Evolutionary conservation across 2,888 invertebrate genomes (phyloP).

Genomic region (Cephus sareptanus): DNA sequence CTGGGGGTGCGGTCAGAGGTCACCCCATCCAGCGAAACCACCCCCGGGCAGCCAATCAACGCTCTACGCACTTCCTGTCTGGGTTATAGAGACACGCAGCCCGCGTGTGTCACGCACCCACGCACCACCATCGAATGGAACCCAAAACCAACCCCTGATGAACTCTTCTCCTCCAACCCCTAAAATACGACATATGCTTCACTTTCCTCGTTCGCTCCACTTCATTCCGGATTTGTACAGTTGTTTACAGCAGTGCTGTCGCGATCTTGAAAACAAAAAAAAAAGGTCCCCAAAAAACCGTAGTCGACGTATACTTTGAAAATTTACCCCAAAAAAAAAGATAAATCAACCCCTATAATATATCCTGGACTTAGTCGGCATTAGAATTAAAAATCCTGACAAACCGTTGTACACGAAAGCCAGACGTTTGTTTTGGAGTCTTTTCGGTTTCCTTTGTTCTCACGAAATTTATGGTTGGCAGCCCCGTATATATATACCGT

Average conservation of each 20-base stretch:
- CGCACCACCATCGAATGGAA: background rate
- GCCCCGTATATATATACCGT: too few species aligned
- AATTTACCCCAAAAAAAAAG: background rate
- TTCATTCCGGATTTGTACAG: background rate
- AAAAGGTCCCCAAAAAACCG: background rate
- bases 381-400: background rate
- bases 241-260: background rate
- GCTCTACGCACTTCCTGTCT: slow-evolving; percentile 53
- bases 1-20: slow-evolving; percentile 60
- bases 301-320: background rate
- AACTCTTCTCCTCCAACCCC: background rate
- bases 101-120: slow-evolving; percentile 30
- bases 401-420: background rate
- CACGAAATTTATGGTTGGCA: background rate
- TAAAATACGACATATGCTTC: background rate
- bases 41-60: slow-evolving; percentile 57
- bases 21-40: slow-evolving; percentile 50
- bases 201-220: background rate
- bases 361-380: background rate
- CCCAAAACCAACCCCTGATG: background rate
- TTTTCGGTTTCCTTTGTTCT: background rate
- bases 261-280: background rate
- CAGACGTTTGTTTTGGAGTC: background rate
- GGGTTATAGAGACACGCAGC: slow-evolving; percentile 20
- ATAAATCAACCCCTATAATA: background rate